phyloP scores from a whole-genome alignment of 1,140 invertebrate species.

The Ruditapes philippinarum region DNA sequence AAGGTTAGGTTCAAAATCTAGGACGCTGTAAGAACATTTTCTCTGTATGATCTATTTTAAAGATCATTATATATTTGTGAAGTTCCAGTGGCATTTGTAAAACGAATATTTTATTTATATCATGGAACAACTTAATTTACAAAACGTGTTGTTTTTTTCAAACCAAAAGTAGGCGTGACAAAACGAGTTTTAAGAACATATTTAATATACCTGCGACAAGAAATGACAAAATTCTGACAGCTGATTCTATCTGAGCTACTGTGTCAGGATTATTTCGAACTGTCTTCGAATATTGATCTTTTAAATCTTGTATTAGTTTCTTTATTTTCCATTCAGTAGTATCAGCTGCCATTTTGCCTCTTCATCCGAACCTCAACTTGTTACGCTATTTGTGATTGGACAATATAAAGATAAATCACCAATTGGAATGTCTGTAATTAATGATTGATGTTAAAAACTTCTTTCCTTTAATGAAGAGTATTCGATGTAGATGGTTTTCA shows the following conservation, averaged over 20 bases:
- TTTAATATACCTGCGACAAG: constrained; percentile 75
- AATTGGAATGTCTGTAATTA: not conserved
- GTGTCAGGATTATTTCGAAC: constrained; percentile 75
- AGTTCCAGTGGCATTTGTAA: no score
- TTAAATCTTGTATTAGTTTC: constrained; percentile 21
- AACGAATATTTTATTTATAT: no score
- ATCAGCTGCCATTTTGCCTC: constrained; percentile 37
- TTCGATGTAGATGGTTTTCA: no score
- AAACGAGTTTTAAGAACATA: not conserved
- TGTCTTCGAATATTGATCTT: constrained; percentile 71
- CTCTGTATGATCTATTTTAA: no score
- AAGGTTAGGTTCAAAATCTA: no score
- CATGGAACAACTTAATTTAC: no score
- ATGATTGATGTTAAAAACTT: not conserved
- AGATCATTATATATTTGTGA: no score
- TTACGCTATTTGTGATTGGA: not conserved
- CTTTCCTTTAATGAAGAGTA: not conserved
- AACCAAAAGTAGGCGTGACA: not conserved
- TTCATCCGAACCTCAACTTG: not conserved
- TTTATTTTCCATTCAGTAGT: not conserved
- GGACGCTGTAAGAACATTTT: no score
- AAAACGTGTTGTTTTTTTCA: no score
- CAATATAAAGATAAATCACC: not conserved
- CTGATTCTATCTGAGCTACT: constrained; percentile 77
- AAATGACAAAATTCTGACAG: constrained; percentile 77